A percentile compares a stretch with the other conserved stretches of the same genome.
phyloP scores from a whole-genome alignment of 2,888 invertebrate species.

The Drosophila anceps region DNA sequence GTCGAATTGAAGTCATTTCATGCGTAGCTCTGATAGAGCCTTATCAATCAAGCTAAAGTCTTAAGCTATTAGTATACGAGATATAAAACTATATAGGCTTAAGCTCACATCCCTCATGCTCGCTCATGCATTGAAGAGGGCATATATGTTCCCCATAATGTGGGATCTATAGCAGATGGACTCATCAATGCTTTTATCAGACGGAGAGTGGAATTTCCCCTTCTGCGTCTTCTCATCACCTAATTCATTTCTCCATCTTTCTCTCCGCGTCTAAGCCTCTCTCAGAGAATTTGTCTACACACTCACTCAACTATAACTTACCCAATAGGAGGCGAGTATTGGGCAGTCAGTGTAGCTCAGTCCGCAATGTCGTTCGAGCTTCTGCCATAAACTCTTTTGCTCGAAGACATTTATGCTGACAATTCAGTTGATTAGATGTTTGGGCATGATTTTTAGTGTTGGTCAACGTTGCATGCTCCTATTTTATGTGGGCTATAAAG shows the following conservation, averaged over 20 bases:
- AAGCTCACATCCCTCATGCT: background rate
- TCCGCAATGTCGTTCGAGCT: too few relatives aligned
- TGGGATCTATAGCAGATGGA: too few relatives aligned
- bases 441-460: conserved; percentile 17
- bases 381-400: conserved; percentile 6
- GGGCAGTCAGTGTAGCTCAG: background rate
- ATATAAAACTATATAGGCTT: too few relatives aligned
- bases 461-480: conserved; percentile 15
- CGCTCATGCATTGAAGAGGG: background rate
- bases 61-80: background rate
- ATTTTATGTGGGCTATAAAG: conserved; percentile 17
- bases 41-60: background rate
- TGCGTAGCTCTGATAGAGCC: background rate
- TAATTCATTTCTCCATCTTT: too few relatives aligned
- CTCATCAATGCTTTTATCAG: too few relatives aligned
- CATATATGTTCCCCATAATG: background rate
- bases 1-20: background rate
- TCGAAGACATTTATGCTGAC: conserved; percentile 5
- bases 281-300: background rate
- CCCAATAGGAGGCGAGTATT: background rate
- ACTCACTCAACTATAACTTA: background rate
- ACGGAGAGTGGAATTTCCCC: background rate
- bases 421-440: conserved; percentile 8
- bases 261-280: too few relatives aligned
- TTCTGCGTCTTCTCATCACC: background rate